Base-by-base conservation (phyloP, 2,888 invertebrate genomes). In the Magallana nippona region DNA sequence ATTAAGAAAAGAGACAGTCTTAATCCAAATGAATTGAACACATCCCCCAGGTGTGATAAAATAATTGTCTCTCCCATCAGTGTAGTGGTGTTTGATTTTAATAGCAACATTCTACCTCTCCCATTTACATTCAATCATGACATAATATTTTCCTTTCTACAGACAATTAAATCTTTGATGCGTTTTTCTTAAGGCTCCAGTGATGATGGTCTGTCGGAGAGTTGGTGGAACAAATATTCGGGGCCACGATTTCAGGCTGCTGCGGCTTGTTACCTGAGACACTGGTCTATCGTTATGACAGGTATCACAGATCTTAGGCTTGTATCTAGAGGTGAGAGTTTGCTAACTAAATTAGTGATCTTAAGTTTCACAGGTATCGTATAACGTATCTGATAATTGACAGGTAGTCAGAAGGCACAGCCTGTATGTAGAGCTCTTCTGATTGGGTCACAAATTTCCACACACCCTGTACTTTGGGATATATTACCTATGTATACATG, bases 391-490 rank as follows among this genome's bases (percentile, higher is more conserved):
- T 71, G 71, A 71, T 71, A 71, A 71, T 71, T 71, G 71, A 71
- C 71, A 71, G 71, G 27, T 71, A 71, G 71, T 71, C 32, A 15
- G 44, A 44, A 22, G 71, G 27, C 71, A 71, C 27, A 27, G 71
- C 71, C 71, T 71, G 71, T 71, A 71, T 71, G 1, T 71, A 22
- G 2, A 71, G 71, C 71, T 32, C 13, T 71, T 71, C 71, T 71
- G 71, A 71, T 71, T 71, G 71, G 71, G 71, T 71, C 71, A 27
- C 15, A 71, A 71, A 27, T 71, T 71, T 71, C 22, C 71, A 27
- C 71, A 71, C 63, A 71, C 71, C 71, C 71, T 71, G 71, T 71
- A 71, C 71, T 13, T 27, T 71, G 71, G 71, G 71, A 71, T 71
- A 71, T 71, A 22, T 71, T 22, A 27, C 71, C 27, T 71, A 71